Percentiles rank a stretch among this genome's conserved stretches.
phyloP scores from a whole-genome alignment of 2,888 invertebrate genomes.

The Dermolepida albohirtum region DNA sequence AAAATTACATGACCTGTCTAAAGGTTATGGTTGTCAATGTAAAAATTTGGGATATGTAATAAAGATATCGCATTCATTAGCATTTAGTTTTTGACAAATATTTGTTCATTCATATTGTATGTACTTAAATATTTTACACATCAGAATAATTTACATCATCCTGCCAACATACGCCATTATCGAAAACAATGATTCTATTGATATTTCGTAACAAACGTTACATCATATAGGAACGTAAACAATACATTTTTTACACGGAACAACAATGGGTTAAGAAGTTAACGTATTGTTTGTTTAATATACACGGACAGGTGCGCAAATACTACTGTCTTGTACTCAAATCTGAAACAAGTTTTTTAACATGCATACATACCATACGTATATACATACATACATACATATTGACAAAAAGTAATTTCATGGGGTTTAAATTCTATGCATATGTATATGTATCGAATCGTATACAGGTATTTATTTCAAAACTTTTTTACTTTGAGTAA shows the following conservation, averaged over 20 bases:
- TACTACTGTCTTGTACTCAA: constrained; percentile 20
- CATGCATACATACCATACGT: constrained; percentile 11
- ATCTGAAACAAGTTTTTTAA: constrained; percentile 17
- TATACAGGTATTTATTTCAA: too few relatives aligned
- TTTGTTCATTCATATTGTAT: constrained; percentile 4
- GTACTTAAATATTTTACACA: constrained; percentile 9
- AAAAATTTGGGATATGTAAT: background rate
- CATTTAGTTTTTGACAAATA: constrained; percentile 7
- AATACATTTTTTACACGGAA: constrained; percentile 24
- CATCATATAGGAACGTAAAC: constrained; percentile 23
- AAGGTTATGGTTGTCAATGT: background rate
- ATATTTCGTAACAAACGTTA: constrained; percentile 24
- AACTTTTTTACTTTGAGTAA: too few relatives aligned
- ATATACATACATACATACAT: constrained; percentile 7
- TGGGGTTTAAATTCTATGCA: background rate
- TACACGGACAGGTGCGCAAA: constrained; percentile 26
- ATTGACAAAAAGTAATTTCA: constrained; percentile 8
- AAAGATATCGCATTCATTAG: background rate
- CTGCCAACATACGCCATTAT: constrained; percentile 17
- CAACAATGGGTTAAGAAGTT: constrained; percentile 27
- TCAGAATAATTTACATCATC: constrained; percentile 14
- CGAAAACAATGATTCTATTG: constrained; percentile 35
- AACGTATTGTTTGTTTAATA: constrained; percentile 35
- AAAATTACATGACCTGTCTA: too few relatives aligned
- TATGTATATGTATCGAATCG: background rate